Evolutionary conservation across 2,113 vertebrate species (phyloP).

Genomic region (Alligator mississippiensis): DNA sequence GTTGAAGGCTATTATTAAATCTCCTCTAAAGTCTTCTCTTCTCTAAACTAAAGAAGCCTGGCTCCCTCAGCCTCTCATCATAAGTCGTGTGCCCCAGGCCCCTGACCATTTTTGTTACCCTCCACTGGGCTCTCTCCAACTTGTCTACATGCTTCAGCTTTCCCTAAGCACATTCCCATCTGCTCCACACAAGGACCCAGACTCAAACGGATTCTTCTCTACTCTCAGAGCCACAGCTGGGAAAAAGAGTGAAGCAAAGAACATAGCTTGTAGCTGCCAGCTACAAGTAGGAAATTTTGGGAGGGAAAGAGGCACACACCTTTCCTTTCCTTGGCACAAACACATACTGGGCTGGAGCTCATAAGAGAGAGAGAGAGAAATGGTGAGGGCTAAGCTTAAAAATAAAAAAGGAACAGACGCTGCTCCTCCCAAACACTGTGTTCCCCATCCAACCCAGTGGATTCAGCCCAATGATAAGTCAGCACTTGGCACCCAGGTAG

Average conservation of each 20-base stretch:
- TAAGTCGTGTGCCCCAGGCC: no score
- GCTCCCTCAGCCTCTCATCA: no score
- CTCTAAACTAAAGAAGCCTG: no score
- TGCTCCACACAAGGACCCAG: not conserved
- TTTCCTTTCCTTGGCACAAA: not conserved
- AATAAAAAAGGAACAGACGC: not conserved
- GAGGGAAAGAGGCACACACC: not conserved
- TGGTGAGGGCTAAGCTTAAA: not conserved
- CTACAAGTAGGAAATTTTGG: rapidly evolving
- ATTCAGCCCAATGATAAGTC: not conserved
- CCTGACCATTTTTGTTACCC: no score
- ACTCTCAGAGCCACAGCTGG: not conserved
- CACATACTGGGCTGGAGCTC: not conserved
- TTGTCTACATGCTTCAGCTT: not conserved
- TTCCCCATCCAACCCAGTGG: constrained; percentile 12
- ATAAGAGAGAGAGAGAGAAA: not conserved
- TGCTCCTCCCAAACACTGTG: constrained; percentile 10
- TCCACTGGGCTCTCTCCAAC: no score
- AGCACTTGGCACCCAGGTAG: not conserved
- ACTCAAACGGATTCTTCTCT: not conserved
- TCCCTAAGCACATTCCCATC: not conserved
- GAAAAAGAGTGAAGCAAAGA: not conserved
- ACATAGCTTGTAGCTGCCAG: not conserved
- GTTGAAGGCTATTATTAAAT: no score
- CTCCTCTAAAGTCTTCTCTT: no score